Conservation (phyloP, 2,797 vertebrate species). For the Typhlichthys eigenmanni region DNA sequence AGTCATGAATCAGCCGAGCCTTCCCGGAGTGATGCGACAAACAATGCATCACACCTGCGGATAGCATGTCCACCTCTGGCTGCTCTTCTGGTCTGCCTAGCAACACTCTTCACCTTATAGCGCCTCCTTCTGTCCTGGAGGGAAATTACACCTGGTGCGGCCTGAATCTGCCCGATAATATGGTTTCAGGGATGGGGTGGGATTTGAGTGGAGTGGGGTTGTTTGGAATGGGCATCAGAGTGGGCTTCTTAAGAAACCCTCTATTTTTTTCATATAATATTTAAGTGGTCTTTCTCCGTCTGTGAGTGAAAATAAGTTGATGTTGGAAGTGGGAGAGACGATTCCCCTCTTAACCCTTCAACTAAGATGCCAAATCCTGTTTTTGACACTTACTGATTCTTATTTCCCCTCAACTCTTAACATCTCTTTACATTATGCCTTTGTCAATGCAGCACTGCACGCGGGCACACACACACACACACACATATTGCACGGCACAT, state of each 20-base stretch:
- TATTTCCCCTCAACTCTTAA: slow-evolving; percentile 83
- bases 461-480: slow-evolving; percentile 13
- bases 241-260: slow-evolving; percentile 82
- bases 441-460: slow-evolving; percentile 50
- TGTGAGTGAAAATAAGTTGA: slow-evolving; percentile 82
- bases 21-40: slow-evolving; percentile 90
- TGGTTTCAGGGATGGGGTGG: slow-evolving; percentile 53
- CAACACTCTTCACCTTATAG: slow-evolving; percentile 95
- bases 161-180: slow-evolving; percentile 78
- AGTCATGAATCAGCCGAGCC: slow-evolving; percentile 98
- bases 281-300: slow-evolving; percentile 88
- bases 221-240: slow-evolving; percentile 63
- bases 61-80: slow-evolving; percentile 85
- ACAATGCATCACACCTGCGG: slow-evolving; percentile 83
- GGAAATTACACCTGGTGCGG: slow-evolving; percentile 87
- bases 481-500: background rate
- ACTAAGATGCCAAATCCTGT: slow-evolving; percentile 89
- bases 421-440: slow-evolving; percentile 63
- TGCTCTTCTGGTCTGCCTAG: slow-evolving; percentile 86
- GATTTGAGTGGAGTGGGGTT: slow-evolving; percentile 54
- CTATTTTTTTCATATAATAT: slow-evolving; percentile 83
- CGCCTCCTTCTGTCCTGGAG: slow-evolving; percentile 82
- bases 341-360: slow-evolving; percentile 78
- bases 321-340: slow-evolving; percentile 80
- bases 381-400: slow-evolving; percentile 87